These are phyloP conservation scores for Ferrisia virgata DNA, from an alignment of 2,888 invertebrate genomes.

Conservation along the genomic window DNA sequence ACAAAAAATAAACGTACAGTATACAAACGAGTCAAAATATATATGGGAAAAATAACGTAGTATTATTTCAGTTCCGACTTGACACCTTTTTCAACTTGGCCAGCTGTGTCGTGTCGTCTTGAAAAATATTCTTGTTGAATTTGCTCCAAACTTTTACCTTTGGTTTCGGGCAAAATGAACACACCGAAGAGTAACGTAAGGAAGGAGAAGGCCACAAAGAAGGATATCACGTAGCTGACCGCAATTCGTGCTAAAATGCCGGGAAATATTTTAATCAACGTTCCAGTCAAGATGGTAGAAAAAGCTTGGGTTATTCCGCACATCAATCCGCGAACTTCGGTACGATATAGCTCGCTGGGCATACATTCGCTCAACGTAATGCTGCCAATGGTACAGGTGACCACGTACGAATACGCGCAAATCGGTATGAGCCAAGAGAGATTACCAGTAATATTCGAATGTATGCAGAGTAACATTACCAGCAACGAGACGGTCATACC, in stretches of 20 bases:
- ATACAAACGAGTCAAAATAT: background rate
- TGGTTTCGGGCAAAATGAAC: conserved; percentile 33
- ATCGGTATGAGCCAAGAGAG: background rate
- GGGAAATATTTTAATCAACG: conserved; percentile 31
- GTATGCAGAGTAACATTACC: background rate
- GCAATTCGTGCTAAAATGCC: background rate
- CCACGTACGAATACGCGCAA: background rate
- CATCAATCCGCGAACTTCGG: conserved; percentile 37
- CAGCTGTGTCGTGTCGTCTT: background rate
- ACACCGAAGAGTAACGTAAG: background rate
- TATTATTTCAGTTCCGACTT: background rate
- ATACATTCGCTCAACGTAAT: conserved; percentile 22
- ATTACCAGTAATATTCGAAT: background rate
- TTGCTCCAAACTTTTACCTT: conserved; percentile 36
- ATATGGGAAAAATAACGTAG: background rate
- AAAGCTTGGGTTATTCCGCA: conserved; percentile 33
- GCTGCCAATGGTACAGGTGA: background rate
- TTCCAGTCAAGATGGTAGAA: conserved; percentile 5
- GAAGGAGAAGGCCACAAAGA: background rate
- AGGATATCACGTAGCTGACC: background rate
- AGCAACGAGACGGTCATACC: background rate
- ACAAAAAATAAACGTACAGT: background rate
- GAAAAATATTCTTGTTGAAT: conserved; percentile 36
- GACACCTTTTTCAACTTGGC: background rate
- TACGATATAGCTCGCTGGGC: conserved; percentile 27